Evolutionary conservation across 2,888 invertebrate genomes (phyloP).

Genomic region (Acanthosepion pharaonis): DNA sequence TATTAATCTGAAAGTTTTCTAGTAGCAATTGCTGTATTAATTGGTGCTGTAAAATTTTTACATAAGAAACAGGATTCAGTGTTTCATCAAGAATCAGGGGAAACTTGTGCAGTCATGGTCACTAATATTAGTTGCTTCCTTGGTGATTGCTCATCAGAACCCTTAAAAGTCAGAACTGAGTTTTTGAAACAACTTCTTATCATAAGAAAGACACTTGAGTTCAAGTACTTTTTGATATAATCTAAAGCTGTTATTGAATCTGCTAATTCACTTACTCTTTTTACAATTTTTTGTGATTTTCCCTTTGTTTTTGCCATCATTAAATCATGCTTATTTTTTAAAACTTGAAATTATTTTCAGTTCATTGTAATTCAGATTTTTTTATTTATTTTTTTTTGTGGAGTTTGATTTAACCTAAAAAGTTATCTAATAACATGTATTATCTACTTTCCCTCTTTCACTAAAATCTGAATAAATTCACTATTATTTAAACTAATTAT

Average conservation of each 20-base stretch:
- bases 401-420: neutral
- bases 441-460: neutral
- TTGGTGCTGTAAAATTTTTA: neutral
- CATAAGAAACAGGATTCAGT: too few species aligned
- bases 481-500: neutral
- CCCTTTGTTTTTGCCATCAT: neutral
- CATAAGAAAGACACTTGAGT: neutral
- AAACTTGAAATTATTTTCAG: neutral
- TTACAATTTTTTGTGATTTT: neutral
- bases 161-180: too few species aligned
- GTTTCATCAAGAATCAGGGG: neutral
- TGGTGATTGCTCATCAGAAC: neutral
- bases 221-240: neutral
- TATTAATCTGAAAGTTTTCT: too few species aligned
- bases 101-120: neutral
- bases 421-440: neutral
- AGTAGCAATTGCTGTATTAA: neutral
- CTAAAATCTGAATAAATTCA: neutral
- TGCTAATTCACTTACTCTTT: neutral
- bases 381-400: neutral
- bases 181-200: neutral
- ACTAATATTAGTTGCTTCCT: neutral
- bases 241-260: neutral
- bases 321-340: neutral
- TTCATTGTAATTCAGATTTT: neutral